A percentile compares a stretch with the other conserved stretches of the same genome.
These are phyloP conservation scores for Gyrodactylus bullatarudis DNA, from an alignment of 1,140 invertebrate genomes.

Conservation along the genomic window DNA sequence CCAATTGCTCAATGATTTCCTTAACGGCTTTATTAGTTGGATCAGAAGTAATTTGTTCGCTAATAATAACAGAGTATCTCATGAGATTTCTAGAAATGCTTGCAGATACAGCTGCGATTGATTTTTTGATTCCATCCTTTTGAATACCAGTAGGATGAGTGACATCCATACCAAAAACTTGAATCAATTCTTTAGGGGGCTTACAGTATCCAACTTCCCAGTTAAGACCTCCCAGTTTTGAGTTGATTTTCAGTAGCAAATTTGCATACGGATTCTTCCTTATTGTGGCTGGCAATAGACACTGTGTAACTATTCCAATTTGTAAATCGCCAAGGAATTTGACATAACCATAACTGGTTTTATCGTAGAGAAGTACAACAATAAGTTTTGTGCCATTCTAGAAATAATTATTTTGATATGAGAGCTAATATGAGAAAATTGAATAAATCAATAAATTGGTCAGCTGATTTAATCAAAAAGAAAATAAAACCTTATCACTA, in stretches of 20 bases:
- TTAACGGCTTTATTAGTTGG: not conserved
- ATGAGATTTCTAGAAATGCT: not conserved
- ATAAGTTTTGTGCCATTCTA: not conserved
- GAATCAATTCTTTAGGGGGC: not conserved
- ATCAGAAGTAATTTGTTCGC: not conserved
- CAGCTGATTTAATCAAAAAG: too few relatives aligned
- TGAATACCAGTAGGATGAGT: slow-evolving; percentile 96
- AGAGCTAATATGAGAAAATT: not conserved
- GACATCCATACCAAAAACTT: slow-evolving; percentile 88
- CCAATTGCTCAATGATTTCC: not conserved
- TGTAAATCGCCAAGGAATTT: not conserved
- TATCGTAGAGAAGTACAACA: not conserved
- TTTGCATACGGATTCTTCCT: slow-evolving; percentile 48
- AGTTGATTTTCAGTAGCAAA: slow-evolving; percentile 97
- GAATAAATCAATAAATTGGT: too few relatives aligned
- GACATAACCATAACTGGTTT: not conserved
- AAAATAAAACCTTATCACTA: too few relatives aligned
- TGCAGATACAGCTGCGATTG: slow-evolving; percentile 21
- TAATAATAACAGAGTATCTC: not conserved
- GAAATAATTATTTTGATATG: not conserved
- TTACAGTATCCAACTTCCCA: slow-evolving; percentile 39
- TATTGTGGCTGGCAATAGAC: not conserved
- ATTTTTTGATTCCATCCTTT: slow-evolving; percentile 83
- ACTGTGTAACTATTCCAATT: not conserved
- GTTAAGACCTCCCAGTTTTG: slow-evolving; percentile 94